phyloP scores from a whole-genome alignment of 2,888 invertebrate species.

The Iphiclides podalirius region DNA sequence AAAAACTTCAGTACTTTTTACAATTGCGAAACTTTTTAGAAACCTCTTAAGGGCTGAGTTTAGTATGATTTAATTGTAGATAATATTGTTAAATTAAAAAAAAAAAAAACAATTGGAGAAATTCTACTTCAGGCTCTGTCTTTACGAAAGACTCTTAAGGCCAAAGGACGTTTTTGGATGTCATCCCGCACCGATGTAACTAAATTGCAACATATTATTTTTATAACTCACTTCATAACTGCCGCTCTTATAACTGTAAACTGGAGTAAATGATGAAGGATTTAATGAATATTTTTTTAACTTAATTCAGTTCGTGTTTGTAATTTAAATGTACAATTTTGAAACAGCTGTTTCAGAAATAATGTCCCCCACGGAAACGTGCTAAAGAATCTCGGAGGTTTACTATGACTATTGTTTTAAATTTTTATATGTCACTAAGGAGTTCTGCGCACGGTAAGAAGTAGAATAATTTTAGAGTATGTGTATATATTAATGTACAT shows the following conservation, averaged over 20 bases:
- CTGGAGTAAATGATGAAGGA: slow-evolving; percentile 44
- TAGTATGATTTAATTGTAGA: no score
- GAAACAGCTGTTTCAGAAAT: slow-evolving; percentile 25
- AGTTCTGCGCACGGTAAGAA: no score
- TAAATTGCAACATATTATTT: slow-evolving; percentile 56
- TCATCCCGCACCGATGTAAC: slow-evolving; percentile 43
- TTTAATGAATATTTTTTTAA: slow-evolving; percentile 30
- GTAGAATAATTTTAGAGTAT: no score
- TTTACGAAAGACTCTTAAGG: slow-evolving; percentile 29
- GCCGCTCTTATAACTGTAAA: slow-evolving; percentile 49
- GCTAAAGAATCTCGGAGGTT: not conserved
- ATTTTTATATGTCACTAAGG: no score
- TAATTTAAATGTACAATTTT: slow-evolving; percentile 22
- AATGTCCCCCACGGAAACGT: not conserved
- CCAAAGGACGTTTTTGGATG: slow-evolving; percentile 54
- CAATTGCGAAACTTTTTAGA: no score
- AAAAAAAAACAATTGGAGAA: slow-evolving; percentile 14
- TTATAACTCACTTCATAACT: slow-evolving; percentile 45
- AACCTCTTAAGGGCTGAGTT: no score
- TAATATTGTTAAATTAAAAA: no score
- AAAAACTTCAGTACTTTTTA: no score
- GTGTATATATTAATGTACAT: no score
- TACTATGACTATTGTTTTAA: not conserved
- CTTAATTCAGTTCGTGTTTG: slow-evolving; percentile 24
- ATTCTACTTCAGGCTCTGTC: slow-evolving; percentile 32